A percentile compares a stretch with the other conserved stretches of the same genome.
phyloP scores from a whole-genome alignment of 2,113 vertebrate genomes.

The Catharus minimus region DNA sequence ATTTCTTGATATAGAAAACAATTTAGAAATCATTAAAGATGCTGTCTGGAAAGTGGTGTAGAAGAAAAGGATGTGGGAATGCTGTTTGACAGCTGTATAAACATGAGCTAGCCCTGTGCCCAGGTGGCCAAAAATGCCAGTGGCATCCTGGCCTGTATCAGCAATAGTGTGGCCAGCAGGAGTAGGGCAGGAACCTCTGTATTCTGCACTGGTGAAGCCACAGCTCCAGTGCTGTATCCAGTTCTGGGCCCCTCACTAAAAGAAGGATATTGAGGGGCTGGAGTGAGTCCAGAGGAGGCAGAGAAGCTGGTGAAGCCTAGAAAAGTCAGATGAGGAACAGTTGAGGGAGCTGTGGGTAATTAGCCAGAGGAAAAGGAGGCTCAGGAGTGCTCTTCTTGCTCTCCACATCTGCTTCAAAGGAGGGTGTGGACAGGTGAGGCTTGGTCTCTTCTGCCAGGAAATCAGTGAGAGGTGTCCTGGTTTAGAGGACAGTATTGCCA shows the following conservation, averaged over 20 bases:
- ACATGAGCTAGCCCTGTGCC: too few species aligned
- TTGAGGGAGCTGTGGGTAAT: neutral
- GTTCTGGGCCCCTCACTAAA: neutral
- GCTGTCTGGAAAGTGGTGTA: neutral
- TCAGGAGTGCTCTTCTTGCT: too few species aligned
- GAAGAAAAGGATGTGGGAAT: neutral
- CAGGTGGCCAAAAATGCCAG: neutral
- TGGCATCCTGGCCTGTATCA: neutral
- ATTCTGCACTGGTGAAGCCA: neutral
- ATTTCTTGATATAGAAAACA: neutral
- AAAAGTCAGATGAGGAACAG: neutral
- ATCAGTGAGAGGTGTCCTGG: rapidly evolving
- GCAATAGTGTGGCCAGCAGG: neutral
- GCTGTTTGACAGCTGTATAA: neutral
- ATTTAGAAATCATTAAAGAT: neutral
- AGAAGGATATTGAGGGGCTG: too few species aligned
- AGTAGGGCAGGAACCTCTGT: rapidly evolving
- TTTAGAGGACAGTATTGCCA: too few species aligned
- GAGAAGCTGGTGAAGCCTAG: neutral
- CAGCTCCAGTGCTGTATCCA: too few species aligned
- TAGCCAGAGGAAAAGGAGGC: neutral
- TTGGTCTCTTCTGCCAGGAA: rapidly evolving
- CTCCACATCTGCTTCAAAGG: neutral
- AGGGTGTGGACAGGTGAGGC: neutral
- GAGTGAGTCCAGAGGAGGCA: neutral